These are phyloP conservation scores for Crotalus viridis DNA, from an alignment of 2,113 vertebrate species.

Conservation along the genomic window DNA sequence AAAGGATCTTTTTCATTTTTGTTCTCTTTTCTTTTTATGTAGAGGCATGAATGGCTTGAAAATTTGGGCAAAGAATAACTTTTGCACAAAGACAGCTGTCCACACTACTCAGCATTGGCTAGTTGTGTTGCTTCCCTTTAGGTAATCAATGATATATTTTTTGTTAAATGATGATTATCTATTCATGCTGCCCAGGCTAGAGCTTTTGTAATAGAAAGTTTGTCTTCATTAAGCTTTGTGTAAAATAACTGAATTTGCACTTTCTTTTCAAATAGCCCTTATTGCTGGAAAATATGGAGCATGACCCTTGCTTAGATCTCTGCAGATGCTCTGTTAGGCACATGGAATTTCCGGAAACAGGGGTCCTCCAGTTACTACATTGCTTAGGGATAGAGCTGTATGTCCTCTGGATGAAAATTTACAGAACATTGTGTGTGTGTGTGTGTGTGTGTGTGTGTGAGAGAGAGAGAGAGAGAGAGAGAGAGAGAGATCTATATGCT, in stretches of 20 bases:
- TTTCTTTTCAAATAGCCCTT: slow-evolving; percentile 26
- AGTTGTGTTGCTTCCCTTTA: slow-evolving; percentile 53
- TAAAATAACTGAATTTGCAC: slow-evolving; percentile 31
- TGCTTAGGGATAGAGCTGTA: background rate
- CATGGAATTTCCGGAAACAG: background rate
- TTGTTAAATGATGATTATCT: slow-evolving; percentile 50
- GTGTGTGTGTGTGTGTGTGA: background rate
- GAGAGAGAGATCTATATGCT: background rate
- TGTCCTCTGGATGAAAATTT: background rate
- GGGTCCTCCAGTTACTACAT: background rate
- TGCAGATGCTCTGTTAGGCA: slow-evolving; percentile 17
- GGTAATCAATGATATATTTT: slow-evolving; percentile 57
- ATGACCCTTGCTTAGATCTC: slow-evolving; percentile 2
- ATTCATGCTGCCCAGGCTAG: slow-evolving; percentile 34
- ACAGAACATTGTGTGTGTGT: background rate
- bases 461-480: background rate
- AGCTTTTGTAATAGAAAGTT: slow-evolving; percentile 19
- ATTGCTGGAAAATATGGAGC: slow-evolving; percentile 2
- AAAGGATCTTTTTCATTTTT: slow-evolving; percentile 16
- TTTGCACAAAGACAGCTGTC: slow-evolving; percentile 63
- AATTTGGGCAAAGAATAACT: slow-evolving; percentile 53
- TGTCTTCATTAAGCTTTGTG: slow-evolving; percentile 36
- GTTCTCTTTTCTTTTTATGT: background rate
- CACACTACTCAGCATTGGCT: slow-evolving; percentile 60
- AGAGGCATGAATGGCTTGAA: slow-evolving; percentile 61